Evolutionary conservation across 1,140 invertebrate genomes (phyloP), one percentile per base, ranked within the genome.

Genomic region (Heliconius congener): DNA sequence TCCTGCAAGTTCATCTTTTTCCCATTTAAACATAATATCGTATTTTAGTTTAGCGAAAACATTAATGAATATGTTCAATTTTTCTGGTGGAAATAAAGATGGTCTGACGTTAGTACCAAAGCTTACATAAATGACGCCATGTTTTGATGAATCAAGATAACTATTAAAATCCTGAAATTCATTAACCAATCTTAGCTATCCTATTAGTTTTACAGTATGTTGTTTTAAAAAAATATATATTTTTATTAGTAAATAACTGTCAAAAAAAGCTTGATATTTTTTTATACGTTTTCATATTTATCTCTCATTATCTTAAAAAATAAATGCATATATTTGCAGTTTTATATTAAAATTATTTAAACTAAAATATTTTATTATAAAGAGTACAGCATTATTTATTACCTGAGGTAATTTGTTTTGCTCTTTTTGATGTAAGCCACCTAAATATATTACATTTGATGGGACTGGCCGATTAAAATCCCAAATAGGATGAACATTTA

Each of bases 1-100:
- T 37, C 81, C 84, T 72, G 81, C 80, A 70, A 94, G 77, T 16
- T 83, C 84, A 55, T 92, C 90, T 5, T 84, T 82, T 77, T 95
- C 93, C 85, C 90, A 95, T 87, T 95, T 96, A 91, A 93, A 95
- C 73, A 96, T 78, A 71, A 95, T 87, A 85, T 89, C 90, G 71
- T 94, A 95, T 1, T 95, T 94, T 18, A 96, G 72, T 79, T 91
- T 83, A n/a, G 91, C 77, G 52, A 96, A 95, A 5, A 91, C 94
- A 57, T 91, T 84, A n/a, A 93, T 77, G 46, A 96, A 91, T 6
- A 85, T 84, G 75, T 91, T 78, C 39, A 93, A 79, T 27, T 89
- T 91, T n/a, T 90, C 84, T 13, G 83, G 75, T 1, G 94, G 89
- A 71, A 96, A 83, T 19, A 92, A 78, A 2, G 86, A 81, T 46